phyloP scores from a whole-genome alignment of 2,888 invertebrate species.

The Xestia ashworthii region DNA sequence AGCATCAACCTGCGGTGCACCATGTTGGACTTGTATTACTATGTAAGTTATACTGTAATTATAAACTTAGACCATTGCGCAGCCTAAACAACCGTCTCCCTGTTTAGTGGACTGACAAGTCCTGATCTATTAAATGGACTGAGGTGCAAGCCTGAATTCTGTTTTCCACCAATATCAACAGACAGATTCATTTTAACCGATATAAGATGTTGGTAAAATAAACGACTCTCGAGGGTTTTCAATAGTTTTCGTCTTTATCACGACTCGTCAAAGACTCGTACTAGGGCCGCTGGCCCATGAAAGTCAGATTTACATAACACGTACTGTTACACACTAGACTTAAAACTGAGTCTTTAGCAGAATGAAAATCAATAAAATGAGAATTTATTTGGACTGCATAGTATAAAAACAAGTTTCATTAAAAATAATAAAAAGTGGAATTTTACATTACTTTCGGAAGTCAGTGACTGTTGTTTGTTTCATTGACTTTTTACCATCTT shows the following conservation, averaged over 20 bases:
- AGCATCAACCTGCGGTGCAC: conserved; percentile 79
- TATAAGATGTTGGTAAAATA: neutral
- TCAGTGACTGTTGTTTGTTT: too few relatives aligned
- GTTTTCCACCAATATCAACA: neutral
- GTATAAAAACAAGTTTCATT: neutral
- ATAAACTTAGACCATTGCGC: neutral
- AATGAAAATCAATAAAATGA: too few relatives aligned
- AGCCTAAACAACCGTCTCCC: neutral
- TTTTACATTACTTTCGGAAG: too few relatives aligned
- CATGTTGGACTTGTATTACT: conserved; percentile 88
- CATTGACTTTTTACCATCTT: too few relatives aligned
- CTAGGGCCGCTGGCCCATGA: neutral
- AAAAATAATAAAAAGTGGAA: too few relatives aligned
- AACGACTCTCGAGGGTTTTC: neutral
- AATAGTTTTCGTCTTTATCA: neutral
- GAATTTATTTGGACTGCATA: neutral
- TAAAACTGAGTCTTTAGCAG: neutral
- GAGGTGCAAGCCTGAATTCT: neutral
- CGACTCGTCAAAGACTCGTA: neutral
- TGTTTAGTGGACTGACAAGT: neutral
- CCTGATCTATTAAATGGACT: neutral
- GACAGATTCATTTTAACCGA: neutral
- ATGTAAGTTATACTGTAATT: conserved; percentile 76
- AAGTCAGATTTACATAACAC: neutral
- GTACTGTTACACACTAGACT: neutral